Evolutionary conservation across 1,140 invertebrate genomes (phyloP).

Genomic region (Subanguina moxae): DNA sequence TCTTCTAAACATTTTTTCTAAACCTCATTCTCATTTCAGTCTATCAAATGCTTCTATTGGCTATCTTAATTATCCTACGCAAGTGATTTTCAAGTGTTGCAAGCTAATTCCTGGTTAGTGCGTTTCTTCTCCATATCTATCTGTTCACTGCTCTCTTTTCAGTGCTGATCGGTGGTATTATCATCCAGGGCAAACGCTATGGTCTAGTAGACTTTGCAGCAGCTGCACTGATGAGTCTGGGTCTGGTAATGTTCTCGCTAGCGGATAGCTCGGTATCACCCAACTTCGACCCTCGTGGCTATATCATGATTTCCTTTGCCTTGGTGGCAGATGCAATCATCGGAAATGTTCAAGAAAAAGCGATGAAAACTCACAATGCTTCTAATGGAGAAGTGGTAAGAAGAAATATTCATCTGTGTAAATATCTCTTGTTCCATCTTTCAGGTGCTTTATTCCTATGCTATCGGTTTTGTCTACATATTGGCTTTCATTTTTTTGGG

Average conservation of each 20-base stretch:
- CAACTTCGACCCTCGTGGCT: slow-evolving; percentile 75
- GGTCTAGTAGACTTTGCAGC: slow-evolving; percentile 35
- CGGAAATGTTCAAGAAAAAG: slow-evolving; percentile 91
- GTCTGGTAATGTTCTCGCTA: slow-evolving; percentile 82
- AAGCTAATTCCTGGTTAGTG: slow-evolving; percentile 81
- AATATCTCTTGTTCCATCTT: neutral
- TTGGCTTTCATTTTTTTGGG: slow-evolving; percentile 71
- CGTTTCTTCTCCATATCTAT: neutral
- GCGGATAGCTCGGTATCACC: slow-evolving; percentile 84
- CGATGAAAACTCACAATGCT: slow-evolving; percentile 76
- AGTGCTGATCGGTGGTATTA: slow-evolving; percentile 32
- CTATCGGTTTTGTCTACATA: slow-evolving; percentile 79
- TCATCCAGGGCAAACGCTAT: slow-evolving; percentile 44
- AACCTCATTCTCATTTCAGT: neutral
- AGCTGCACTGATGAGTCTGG: slow-evolving; percentile 76
- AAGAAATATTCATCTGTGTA: neutral
- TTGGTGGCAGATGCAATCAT: slow-evolving; percentile 86
- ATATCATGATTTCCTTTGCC: slow-evolving; percentile 79
- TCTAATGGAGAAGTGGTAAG: slow-evolving; percentile 78
- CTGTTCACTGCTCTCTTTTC: neutral
- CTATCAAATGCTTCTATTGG: slow-evolving; percentile 89
- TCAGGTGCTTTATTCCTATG: slow-evolving; percentile 80
- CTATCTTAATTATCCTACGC: slow-evolving; percentile 89
- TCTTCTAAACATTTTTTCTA: too few relatives aligned
- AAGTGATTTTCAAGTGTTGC: slow-evolving; percentile 89